phyloP scores from a whole-genome alignment of 2,797 vertebrate species.

The Delichon dasypus region DNA sequence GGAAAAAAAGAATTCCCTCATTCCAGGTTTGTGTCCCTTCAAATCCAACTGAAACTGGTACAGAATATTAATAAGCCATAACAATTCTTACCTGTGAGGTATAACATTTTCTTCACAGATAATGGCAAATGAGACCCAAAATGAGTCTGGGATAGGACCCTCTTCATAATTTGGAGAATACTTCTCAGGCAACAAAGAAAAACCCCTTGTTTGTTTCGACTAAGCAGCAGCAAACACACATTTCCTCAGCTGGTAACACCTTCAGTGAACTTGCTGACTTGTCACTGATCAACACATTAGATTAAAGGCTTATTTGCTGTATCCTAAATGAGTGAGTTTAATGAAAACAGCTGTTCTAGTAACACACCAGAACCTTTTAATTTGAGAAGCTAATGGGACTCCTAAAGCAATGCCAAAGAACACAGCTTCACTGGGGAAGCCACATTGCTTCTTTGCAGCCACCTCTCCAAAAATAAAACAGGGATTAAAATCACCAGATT shows the following conservation, averaged over 20 bases:
- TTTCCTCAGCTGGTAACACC: neutral
- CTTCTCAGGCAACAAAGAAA: neutral
- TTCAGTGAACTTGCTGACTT: constrained; percentile 25
- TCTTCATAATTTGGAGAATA: neutral
- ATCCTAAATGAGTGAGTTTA: constrained; percentile 33
- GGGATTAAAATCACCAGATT: neutral
- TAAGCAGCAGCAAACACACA: neutral
- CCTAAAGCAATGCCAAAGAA: constrained; percentile 46
- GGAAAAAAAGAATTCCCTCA: neutral
- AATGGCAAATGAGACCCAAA: neutral
- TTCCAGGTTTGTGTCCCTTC: neutral
- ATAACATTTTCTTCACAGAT: neutral
- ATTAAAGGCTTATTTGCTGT: constrained; percentile 46
- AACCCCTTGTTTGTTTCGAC: neutral
- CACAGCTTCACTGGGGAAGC: constrained; percentile 21
- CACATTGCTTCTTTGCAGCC: neutral
- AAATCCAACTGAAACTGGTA: neutral
- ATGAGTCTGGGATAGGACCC: neutral
- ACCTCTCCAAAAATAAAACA: neutral
- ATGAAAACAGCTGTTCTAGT: constrained; percentile 41
- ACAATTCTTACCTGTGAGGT: neutral
- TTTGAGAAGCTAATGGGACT: constrained; percentile 62
- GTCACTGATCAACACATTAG: constrained; percentile 27
- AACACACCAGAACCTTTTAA: constrained; percentile 57
- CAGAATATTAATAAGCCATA: neutral